phyloP scores from a whole-genome alignment of 2,888 invertebrate species.

The Candidula unifasciata region DNA sequence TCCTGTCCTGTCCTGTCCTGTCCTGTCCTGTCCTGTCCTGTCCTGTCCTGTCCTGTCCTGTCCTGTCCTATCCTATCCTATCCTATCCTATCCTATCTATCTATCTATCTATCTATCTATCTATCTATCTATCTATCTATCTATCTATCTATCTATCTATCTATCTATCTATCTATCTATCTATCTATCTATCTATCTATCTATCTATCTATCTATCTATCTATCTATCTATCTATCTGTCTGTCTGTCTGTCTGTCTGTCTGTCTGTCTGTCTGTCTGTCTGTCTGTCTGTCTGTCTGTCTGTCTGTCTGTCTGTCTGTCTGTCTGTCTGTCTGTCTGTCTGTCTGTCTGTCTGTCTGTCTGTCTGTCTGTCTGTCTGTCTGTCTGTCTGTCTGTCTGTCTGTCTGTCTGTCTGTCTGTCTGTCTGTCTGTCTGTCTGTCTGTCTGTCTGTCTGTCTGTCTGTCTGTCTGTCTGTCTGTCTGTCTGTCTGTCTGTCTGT shows the following conservation, averaged over 20 bases:
- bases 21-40: background rate
- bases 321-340: too few relatives aligned
- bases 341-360: background rate
- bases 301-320: too few relatives aligned
- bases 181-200: too few relatives aligned
- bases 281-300: background rate
- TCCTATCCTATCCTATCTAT: background rate
- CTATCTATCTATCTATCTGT: too few relatives aligned
- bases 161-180: too few relatives aligned
- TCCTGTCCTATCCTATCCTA: background rate
- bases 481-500: too few relatives aligned
- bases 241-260: background rate
- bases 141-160: too few relatives aligned
- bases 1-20: background rate
- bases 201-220: too few relatives aligned
- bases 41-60: background rate
- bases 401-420: background rate
- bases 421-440: too few relatives aligned
- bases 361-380: background rate
- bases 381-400: background rate
- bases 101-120: background rate
- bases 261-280: background rate
- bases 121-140: too few relatives aligned
- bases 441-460: too few relatives aligned
- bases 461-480: too few relatives aligned